A percentile compares a stretch with the other conserved stretches of the same genome.
Evolutionary conservation across 2,113 vertebrate species (phyloP).

Genomic region (Mustela nigripes): DNA sequence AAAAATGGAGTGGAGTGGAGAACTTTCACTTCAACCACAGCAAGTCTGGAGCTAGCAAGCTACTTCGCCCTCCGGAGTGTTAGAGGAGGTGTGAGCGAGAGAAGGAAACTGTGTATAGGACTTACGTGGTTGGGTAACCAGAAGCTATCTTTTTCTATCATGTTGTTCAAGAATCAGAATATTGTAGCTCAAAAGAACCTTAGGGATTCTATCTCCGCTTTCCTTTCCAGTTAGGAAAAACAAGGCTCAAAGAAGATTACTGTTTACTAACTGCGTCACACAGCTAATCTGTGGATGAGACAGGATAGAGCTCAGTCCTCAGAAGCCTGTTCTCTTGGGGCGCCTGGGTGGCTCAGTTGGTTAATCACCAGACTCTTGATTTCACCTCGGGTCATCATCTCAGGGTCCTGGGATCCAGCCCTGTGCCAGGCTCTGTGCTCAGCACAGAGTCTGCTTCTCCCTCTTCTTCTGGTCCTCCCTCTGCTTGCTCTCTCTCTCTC

Average conservation of each 20-base stretch:
- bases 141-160: not conserved
- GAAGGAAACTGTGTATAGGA: not conserved
- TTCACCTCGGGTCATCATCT: not conserved
- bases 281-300: not conserved
- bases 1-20: not conserved
- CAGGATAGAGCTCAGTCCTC: not conserved
- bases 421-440: not conserved
- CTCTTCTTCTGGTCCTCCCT: not conserved
- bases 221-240: not conserved
- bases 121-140: not conserved
- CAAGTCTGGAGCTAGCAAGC: not conserved
- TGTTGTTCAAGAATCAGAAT: not conserved
- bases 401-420: not conserved
- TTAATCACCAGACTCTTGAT: not conserved
- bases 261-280: not conserved
- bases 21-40: not conserved
- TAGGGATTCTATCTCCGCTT: not conserved
- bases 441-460: not conserved
- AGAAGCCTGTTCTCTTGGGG: not conserved
- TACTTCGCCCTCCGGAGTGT: fast-evolving
- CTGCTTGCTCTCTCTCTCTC: not conserved
- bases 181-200: not conserved
- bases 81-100: not conserved
- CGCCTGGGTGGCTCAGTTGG: not conserved
- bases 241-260: not conserved